These are phyloP conservation scores for Xestia ashworthii DNA, from an alignment of 2,888 invertebrate genomes.

Conservation along the genomic window DNA sequence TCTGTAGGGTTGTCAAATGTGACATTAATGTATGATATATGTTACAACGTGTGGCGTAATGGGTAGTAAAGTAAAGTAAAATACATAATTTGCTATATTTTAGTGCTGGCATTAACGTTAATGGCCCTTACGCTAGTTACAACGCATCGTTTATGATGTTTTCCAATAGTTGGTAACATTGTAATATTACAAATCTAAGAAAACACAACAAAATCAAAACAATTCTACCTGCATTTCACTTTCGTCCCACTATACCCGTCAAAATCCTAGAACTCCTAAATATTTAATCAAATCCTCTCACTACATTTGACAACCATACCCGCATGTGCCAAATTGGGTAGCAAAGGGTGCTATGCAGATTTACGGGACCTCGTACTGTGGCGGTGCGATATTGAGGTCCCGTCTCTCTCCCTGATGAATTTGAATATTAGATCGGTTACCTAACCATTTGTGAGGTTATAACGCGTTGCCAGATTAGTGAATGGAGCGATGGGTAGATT, in stretches of 20 bases:
- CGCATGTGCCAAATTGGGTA: conserved; percentile 62
- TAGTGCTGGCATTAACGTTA: conserved; percentile 13
- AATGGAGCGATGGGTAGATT: conserved; percentile 40
- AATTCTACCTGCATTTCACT: conserved; percentile 6
- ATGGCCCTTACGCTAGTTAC: neutral
- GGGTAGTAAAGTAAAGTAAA: neutral
- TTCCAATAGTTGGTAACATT: neutral
- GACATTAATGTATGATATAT: conserved; percentile 36
- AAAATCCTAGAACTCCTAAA: conserved; percentile 36
- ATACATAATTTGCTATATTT: conserved; percentile 17
- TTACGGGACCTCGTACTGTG: conserved; percentile 50
- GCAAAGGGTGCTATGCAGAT: conserved; percentile 66
- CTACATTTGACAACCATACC: conserved; percentile 56
- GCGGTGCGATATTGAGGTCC: conserved; percentile 60
- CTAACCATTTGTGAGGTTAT: conserved; percentile 56
- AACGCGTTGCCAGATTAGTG: conserved; percentile 42
- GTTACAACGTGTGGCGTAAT: conserved; percentile 8
- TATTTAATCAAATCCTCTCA: conserved; percentile 48
- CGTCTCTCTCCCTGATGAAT: conserved; percentile 57
- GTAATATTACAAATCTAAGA: neutral
- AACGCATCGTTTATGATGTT: neutral
- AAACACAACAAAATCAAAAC: conserved; percentile 30
- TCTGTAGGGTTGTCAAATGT: conserved; percentile 58
- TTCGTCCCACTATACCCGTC: neutral
- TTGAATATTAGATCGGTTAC: conserved; percentile 64